phyloP scores from a whole-genome alignment of 23 tunicate species.

The Trididemnum nubilum region DNA sequence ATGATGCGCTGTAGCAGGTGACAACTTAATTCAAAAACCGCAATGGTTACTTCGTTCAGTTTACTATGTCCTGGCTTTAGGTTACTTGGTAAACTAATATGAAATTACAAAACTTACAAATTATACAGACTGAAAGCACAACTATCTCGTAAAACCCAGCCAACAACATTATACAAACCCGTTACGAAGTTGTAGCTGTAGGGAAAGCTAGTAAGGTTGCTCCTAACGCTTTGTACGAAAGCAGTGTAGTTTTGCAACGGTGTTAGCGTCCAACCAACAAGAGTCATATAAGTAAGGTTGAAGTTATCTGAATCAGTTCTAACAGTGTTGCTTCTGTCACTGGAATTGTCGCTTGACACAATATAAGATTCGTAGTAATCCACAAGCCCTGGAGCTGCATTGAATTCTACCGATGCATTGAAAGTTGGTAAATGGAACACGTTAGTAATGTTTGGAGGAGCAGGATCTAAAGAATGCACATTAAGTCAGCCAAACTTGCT shows the following conservation, averaged over 20 bases:
- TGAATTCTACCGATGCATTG: constrained; percentile 9
- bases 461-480: too few relatives aligned
- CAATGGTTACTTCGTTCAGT: too few relatives aligned
- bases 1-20: too few relatives aligned
- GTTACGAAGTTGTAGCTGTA: neutral
- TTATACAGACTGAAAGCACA: too few relatives aligned
- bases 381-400: constrained; percentile 30
- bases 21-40: too few relatives aligned
- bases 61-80: too few relatives aligned
- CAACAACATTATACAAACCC: too few relatives aligned
- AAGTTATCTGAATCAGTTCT: neutral
- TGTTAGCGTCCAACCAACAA: neutral
- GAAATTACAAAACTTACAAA: too few relatives aligned
- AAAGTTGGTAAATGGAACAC: neutral
- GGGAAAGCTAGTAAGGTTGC: neutral
- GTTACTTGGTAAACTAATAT: too few relatives aligned
- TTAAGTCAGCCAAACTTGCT: too few relatives aligned
- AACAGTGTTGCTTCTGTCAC: neutral
- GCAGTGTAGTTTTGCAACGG: constrained; percentile 5
- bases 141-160: too few relatives aligned
- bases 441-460: neutral
- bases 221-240: neutral
- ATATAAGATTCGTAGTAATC: constrained; percentile 42
- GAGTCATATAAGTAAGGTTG: neutral
- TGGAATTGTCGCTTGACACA: neutral